These are phyloP conservation scores for Enteromius afrohamiltoni DNA, from an alignment of 2,797 vertebrate species.

Conservation along the genomic window DNA sequence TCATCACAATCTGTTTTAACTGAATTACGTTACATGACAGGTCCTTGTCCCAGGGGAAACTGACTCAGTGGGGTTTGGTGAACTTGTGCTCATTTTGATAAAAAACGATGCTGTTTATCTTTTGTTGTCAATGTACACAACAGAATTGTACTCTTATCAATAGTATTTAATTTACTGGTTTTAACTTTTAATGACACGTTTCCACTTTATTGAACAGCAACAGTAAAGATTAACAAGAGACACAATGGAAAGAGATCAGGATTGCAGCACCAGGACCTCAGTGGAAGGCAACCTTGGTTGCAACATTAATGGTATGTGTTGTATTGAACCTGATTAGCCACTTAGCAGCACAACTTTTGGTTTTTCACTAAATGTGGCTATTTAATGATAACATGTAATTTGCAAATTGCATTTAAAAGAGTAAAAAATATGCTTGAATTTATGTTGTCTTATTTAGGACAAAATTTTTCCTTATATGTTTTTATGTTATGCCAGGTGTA, in stretches of 20 bases:
- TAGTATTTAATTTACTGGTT: not conserved
- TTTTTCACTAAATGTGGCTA: not conserved
- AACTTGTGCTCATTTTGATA: conserved; percentile 39
- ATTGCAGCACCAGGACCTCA: not conserved
- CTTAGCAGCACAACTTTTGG: not conserved
- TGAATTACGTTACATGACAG: not conserved
- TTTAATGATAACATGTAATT: not conserved
- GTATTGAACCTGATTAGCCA: not conserved
- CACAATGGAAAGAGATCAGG: not conserved
- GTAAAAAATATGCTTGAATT: not conserved
- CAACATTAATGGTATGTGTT: too few species aligned
- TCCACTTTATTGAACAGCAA: not conserved
- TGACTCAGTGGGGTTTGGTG: conserved; percentile 31
- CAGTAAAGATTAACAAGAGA: not conserved
- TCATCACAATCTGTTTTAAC: not conserved
- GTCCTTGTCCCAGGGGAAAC: conserved; percentile 10
- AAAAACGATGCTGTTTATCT: conserved; percentile 22
- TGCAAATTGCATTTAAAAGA: not conserved
- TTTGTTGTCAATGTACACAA: conserved; percentile 6
- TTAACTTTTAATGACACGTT: not conserved
- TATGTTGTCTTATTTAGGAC: not conserved
- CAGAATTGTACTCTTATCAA: conserved; percentile 1
- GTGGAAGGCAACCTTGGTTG: too few species aligned
- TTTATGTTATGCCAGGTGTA: too few species aligned
- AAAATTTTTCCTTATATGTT: not conserved